Evolutionary conservation across 1,140 invertebrate species (phyloP), one percentile per base, ranked within the genome.

Genomic region (Cyclina sinensis): DNA sequence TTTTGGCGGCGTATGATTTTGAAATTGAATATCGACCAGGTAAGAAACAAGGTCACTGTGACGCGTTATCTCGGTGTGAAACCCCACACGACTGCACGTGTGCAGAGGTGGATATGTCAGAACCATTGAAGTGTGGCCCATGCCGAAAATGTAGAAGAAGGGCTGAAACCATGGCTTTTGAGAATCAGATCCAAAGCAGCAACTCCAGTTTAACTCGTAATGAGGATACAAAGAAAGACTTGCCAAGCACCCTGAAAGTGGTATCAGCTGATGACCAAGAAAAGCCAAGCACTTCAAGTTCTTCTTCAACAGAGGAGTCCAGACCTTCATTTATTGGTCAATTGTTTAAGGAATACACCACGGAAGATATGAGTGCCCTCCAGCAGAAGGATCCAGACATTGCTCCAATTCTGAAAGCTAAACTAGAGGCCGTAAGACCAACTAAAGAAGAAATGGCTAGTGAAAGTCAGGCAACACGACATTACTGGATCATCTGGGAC

Each of bases 31-130:
- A 94, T 68, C 35, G 90, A 21, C 39, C 89, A 24, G 92, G 93
- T 1, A 76, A 78, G 30, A 90, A 68, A 35, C 91, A 93, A 76
- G 37, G 27, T 16, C 91, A 92, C 68, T 91, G 85, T 16, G 93
- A 94, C 57, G 87, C 88, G 7, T 30, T 94, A n/a, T 90, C 86
- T 18, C 27, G 92, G 27, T 79, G 76, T 48, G 30, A 3, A 7
- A 43, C 70, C 35, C 70, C 70, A 12, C 30, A 74, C 9, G 70
- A 74, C 21, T 79, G 76, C 24, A 79, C 76, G 5, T 79, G 30
- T 27, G 18, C 18, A 16, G 76, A 7, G 11, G 76, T 79, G 1
- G 76, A 79, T 37, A 79, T 37, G n/a, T 18, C 18, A 0, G 65
- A 51, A 30, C 46, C 46, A n/a, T 21, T 82, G 21, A 59, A 82